Base-by-base conservation (phyloP, 2,888 invertebrate genomes). In the Lithodes maja region DNA sequence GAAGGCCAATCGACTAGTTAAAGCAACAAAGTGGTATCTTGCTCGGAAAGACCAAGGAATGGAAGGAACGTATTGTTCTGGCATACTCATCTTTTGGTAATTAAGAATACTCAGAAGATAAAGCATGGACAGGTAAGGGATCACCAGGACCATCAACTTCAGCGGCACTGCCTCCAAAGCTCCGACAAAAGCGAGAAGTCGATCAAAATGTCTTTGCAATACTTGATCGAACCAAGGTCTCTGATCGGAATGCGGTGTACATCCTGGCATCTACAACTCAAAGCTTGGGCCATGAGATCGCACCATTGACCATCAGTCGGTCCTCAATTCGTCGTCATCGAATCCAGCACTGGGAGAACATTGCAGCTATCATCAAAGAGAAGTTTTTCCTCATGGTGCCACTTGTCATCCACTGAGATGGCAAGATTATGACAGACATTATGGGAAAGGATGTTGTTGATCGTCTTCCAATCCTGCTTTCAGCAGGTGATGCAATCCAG, bases 271-370 rank as follows among this genome's bases (percentile, higher is more conserved):
- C 74, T n/a, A 74, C 33, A n/a, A n/a, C 17, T 74, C 74, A n/a
- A n/a, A 74, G 74, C 74, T 74, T 74, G 74, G 74, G n/a, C 74
- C 74, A 74, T 74, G 74, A 74, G n/a, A 33, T 74, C 74, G 5
- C 74, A 15, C 5, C 17, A 15, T n/a, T 74, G 74, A 74, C 74
- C 61, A 61, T 61, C 61, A 61, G 61, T 61, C 12, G 61, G 61
- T 61, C 61, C 61, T 61, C 61, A 61, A 61, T 5, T 12, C 61
- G 12, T 61, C 61, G 12, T 12, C 5, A 61, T 61, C 12, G 1
- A 61, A 61, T 61, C 61, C 5, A 61, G 1, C 61, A 61, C 61
- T 1, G 61, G 5, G 5, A 61, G 61, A 61, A 61, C 61, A 61
- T 61, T 12, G 61, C 61, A 61, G 61, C 61, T 61, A 61, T 61